These are phyloP conservation scores for Maccullochella peelii DNA, from an alignment of 2,113 vertebrate species.

Conservation along the genomic window DNA sequence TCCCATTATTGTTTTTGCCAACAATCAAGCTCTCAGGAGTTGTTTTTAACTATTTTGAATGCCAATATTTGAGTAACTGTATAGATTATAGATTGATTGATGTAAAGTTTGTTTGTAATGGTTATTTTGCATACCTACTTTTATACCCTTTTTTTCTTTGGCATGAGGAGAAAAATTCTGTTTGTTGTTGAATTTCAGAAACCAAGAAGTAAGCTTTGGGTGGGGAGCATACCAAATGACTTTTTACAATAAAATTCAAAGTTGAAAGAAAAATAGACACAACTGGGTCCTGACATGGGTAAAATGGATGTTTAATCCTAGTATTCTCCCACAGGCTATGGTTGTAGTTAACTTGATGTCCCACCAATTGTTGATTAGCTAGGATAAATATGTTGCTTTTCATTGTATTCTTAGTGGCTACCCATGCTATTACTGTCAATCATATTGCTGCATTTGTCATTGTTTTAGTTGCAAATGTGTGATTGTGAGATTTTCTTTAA, in stretches of 20 bases:
- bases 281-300: background rate
- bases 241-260: background rate
- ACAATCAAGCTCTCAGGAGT: constrained; percentile 21
- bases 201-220: background rate
- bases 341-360: constrained; percentile 22
- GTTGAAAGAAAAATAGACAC: background rate
- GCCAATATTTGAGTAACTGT: constrained; percentile 14
- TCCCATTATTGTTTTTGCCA: constrained; percentile 32
- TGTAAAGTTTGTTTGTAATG: constrained; percentile 17
- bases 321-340: background rate
- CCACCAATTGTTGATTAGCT: background rate
- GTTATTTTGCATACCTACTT: constrained; percentile 25
- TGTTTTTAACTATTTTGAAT: constrained; percentile 28
- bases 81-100: background rate
- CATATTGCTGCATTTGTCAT: constrained; percentile 28
- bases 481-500: constrained; percentile 19
- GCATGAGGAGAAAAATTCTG: background rate
- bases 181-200: background rate
- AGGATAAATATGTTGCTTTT: background rate
- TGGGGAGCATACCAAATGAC: background rate
- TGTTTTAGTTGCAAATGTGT: constrained; percentile 22
- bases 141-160: constrained; percentile 19
- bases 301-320: constrained; percentile 18
- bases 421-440: constrained; percentile 23
- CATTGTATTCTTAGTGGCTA: constrained; percentile 16